Evolutionary conservation across 2,888 invertebrate species (phyloP), one percentile per base, ranked within the genome.

Genomic region (Melanophora roralis): DNA sequence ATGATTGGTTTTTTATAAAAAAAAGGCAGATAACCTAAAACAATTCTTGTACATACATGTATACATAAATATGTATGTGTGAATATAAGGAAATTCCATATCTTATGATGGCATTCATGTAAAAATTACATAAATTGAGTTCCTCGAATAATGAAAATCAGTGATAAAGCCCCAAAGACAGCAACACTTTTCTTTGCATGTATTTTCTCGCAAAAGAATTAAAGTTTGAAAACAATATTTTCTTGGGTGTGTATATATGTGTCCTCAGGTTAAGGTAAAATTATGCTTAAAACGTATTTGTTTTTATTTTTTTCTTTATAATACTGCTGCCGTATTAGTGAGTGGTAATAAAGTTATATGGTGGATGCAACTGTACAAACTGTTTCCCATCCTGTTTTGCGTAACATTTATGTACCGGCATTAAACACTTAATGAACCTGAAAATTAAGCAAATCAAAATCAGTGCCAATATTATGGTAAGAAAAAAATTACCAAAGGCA

Each of bases 401-500:
- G 3, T 27, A 27, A 27, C 6, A 6, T 3, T 5, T 3, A 27
- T 27, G 85, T 85, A 84, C 85, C 84, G 85, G 84, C 87, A 87
- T 86, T 87, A 85, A 86, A 85, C 84, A 85, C 84, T 83, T 85
- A 87, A 87, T 87, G 88, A 87, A 87, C 84, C 87, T 85, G 86
- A 87, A 88, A 87, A 87, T 88, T 85, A 85, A 86, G 84, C 85
- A 86, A 86, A 86, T 85, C 84, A 85, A 81, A 82, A 78, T 82
- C 79, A 76, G 67, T 80, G 64, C 23, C 51, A 68, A 49, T 16
- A n/a, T n/a, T 59, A 9, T 19, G 57, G 6, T 19, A 32, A 6
- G 2, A 34, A 34, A 3, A 5, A 23, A 27, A 27, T 14, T 14
- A 23, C 2, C 14, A 32, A 2, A 62, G 11, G 14, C n/a, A 40